Evolutionary conservation across 2,113 vertebrate species (phyloP).

Genomic region (Zosterops lateralis): DNA sequence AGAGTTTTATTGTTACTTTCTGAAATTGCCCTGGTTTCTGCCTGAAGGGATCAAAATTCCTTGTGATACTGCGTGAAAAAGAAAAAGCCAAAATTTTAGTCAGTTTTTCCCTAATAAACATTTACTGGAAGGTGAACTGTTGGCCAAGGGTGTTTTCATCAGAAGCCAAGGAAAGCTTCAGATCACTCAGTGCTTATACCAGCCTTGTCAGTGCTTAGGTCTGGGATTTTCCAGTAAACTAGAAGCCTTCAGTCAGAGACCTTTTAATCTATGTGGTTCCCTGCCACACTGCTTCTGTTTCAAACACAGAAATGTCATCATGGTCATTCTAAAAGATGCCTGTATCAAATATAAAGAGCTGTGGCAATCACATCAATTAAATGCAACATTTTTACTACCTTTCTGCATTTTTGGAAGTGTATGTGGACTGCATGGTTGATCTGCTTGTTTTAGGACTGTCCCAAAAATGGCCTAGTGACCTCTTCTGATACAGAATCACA

Average conservation of each 20-base stretch:
- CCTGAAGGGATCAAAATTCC: neutral
- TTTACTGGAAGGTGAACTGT: neutral
- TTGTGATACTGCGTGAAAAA: neutral
- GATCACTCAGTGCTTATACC: neutral
- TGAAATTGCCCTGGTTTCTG: neutral
- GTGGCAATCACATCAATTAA: neutral
- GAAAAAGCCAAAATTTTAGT: neutral
- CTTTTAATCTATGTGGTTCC: neutral
- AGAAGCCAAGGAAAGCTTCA: neutral
- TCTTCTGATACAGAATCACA: neutral
- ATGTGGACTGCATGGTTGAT: neutral
- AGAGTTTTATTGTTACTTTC: neutral
- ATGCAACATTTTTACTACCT: neutral
- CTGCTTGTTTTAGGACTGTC: neutral
- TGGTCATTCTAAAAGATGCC: neutral
- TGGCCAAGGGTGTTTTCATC: neutral
- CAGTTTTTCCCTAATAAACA: neutral
- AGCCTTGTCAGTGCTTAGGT: neutral
- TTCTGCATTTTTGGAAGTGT: neutral
- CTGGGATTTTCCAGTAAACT: neutral
- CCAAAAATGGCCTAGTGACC: neutral
- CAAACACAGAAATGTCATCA: neutral
- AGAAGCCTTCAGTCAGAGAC: neutral
- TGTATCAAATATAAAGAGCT: neutral
- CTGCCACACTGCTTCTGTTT: neutral